Evolutionary conservation across 2,888 invertebrate genomes (phyloP), one percentile per base, ranked within the genome.

Genomic region (Nebria brevicollis): DNA sequence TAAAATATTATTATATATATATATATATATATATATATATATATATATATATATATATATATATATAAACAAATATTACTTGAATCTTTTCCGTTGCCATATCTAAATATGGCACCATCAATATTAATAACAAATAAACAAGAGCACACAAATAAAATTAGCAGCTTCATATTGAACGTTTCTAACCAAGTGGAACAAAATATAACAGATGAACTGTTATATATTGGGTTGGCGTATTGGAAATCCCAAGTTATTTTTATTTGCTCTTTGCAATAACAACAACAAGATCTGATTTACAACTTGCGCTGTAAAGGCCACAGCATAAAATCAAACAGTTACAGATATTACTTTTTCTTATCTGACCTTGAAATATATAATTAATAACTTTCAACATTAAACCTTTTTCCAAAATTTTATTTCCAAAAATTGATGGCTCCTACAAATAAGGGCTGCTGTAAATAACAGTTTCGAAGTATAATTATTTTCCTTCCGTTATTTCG

Each of bases 31-130:
- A n/a, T n/a, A n/a, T n/a, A n/a, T n/a, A n/a, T n/a, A n/a, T n/a
- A n/a, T n/a, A n/a, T n/a, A n/a, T n/a, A n/a, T n/a, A n/a, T n/a
- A n/a, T n/a, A n/a, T n/a, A n/a, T n/a, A n/a, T 20, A 64, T 6
- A 34, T 73, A 7, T 75, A n/a, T 75, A 20, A 43, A 10, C 26
- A 20, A n/a, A 74, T 42, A 66, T 76, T 76, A 77, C 77, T 70
- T 43, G 77, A n/a, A 70, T 42, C 20, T 25, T 43, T 54, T 20
- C 70, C 54, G 15, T 77, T 77, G 5, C 70, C 42, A 25, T 70
- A 43, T 7, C 42, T 11, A 41, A 11, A 70, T 41, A 77, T 13
- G 20, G 77, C 34, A 42, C 43, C 77, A 42, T 5, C 66, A 15
- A 66, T 20, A 15, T 42, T 41, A 10, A 66, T 43, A 25, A 76